Conservation (phyloP, 2,888 invertebrate genomes). For the Chrysodeixis includens region DNA sequence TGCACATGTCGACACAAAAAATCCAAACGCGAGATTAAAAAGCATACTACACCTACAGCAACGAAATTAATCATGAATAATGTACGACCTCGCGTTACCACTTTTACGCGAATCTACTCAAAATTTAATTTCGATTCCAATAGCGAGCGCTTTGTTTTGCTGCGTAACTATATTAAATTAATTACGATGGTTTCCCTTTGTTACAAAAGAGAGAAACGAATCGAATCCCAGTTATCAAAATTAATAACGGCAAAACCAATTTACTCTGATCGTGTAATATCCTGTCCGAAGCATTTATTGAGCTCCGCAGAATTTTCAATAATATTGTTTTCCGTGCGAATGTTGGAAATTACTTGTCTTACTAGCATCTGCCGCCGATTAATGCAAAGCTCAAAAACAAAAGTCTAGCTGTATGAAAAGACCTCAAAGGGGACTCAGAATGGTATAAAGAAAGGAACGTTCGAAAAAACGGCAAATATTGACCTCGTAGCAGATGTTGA, state of each 20-base stretch:
- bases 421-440: constrained; percentile 66
- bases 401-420: constrained; percentile 63
- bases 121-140: constrained; percentile 72
- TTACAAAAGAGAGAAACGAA: constrained; percentile 88
- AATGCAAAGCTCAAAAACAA: constrained; percentile 60
- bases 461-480: constrained; percentile 85
- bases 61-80: constrained; percentile 38
- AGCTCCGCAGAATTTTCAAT: constrained; percentile 75
- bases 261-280: constrained; percentile 86
- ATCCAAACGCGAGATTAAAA: constrained; percentile 55
- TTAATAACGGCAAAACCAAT: constrained; percentile 88
- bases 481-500: constrained; percentile 88
- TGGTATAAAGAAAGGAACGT: constrained; percentile 73
- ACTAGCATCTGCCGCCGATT: constrained; percentile 55
- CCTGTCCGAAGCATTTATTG: constrained; percentile 78
- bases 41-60: constrained; percentile 34
- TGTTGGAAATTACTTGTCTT: constrained; percentile 52
- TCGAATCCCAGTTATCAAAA: constrained; percentile 88
- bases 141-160: constrained; percentile 74
- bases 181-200: constrained; percentile 88
- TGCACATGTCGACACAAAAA: constrained; percentile 81
- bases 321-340: constrained; percentile 72
- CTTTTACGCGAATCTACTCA: constrained; percentile 54
- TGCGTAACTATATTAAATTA: constrained; percentile 82
- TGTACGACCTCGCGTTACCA: constrained; percentile 27